Conservation (phyloP, 2,797 vertebrate genomes). For the Hozukius guyotensis region DNA sequence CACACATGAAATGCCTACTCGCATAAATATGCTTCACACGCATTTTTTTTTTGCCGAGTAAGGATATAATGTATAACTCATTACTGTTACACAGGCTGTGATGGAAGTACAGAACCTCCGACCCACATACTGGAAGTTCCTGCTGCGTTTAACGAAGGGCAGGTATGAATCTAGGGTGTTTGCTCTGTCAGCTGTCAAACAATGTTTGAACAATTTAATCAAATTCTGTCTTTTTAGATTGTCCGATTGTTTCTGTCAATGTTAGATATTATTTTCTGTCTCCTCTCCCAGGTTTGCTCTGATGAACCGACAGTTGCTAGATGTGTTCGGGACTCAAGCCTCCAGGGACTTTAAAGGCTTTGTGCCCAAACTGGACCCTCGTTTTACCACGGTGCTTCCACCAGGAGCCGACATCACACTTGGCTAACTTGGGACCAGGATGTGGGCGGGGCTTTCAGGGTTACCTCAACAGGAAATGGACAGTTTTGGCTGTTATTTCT, state of each 20-base stretch:
- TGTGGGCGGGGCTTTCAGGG: background rate
- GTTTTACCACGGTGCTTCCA: constrained; percentile 80
- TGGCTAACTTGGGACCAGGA: constrained; percentile 68
- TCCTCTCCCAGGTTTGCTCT: constrained; percentile 87
- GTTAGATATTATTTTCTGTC: constrained; percentile 19
- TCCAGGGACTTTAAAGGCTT: constrained; percentile 92
- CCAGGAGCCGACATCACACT: constrained; percentile 64
- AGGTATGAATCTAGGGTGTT: constrained; percentile 78
- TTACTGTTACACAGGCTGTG: constrained; percentile 86
- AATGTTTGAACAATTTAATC: background rate
- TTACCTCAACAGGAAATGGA: constrained; percentile 31
- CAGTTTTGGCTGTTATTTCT: constrained; percentile 19
- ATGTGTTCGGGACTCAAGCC: constrained; percentile 93
- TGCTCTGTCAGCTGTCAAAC: background rate
- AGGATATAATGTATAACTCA: background rate
- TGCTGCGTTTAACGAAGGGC: constrained; percentile 94
- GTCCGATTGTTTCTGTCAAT: background rate
- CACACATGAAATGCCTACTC: background rate
- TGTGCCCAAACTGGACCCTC: constrained; percentile 90
- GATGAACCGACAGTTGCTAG: constrained; percentile 93
- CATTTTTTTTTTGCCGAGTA: background rate
- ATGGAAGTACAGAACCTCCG: constrained; percentile 97
- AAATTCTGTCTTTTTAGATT: background rate
- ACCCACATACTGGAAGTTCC: constrained; percentile 99
- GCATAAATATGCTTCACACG: background rate